Evolutionary conservation across 1,140 invertebrate species (phyloP), one percentile per base, ranked within the genome.

Genomic region (Drosophila fuyamai): DNA sequence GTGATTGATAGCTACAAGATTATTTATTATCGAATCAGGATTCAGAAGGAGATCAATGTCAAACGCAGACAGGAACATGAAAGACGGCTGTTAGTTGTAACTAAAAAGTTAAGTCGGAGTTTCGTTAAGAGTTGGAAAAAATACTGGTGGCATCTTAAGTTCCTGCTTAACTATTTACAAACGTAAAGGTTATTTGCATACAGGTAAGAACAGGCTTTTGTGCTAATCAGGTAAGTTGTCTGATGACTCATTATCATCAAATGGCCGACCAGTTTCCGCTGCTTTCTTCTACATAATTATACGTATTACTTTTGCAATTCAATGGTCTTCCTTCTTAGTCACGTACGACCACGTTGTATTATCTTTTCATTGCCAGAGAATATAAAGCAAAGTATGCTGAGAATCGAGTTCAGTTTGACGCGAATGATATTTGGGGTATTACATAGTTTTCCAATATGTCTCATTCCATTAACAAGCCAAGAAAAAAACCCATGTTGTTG

Each of bases 11-110:
- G 47, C 36, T n/a, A 14, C 65, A 36, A 68, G 61, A 68, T 67
- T 68, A 29, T 36, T 51, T 40, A 66, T 68, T 68, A 68, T 68
- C 47, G 23, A 53, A 54, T 67, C 61, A 53, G 61, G 65, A 68
- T 54, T 50, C 60, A 51, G 38, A 41, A 66, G 65, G 46, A 51
- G 63, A 65, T 68, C 65, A 68, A 68, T 68, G 65, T 68, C 65
- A 68, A 16, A 35, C 8, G 46, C 12, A 8, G 62, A 59, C 55
- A 48, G 63, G 44, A 66, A 32, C 61, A 51, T 53, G 46, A 66
- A 66, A 36, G 46, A 29, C 62, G 36, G 18, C n/a, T 51, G n/a
- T 51, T 32, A 51, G 35, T 35, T 36, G 32, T 16, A 35, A 36
- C 18, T 35, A 36, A 13, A 53, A 18, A 6, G 5, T 5, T 29